Base-by-base conservation (phyloP, 2,113 vertebrate genomes). In the Sorex araneus region DNA sequence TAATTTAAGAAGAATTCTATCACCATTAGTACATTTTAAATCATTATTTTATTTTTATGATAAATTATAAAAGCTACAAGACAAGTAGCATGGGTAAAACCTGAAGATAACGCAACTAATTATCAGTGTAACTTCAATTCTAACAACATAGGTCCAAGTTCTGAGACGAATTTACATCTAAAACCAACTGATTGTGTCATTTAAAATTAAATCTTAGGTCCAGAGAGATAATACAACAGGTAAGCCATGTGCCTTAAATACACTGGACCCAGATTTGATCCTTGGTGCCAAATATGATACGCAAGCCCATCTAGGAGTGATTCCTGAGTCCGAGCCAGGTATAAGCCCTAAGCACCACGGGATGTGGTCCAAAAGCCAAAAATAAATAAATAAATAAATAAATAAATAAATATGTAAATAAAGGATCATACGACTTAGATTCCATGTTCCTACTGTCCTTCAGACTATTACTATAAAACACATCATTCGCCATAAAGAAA, bases 91-190 rank as follows among this genome's bases (percentile, higher is more conserved):
- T 21, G 23, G 36, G 40, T 71, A 89, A 90, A 63, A 43, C 5
- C 18, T 43, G 8, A 70, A 88, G 85, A 70, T 89, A n/a, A 86
- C 30, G 10, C 8, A 43, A 47, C 27, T 50, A 34, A 75, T 70
- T 66, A 78, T 81, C 21, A 57, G 23, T 60, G 23, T 91, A 60
- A 90, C 8, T 54, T 94, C 89, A 92, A n/a, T 54, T 86, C 36
- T 70, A 92, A 60, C 15, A 86, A 79, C 27, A 75, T 19, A 81
- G 11, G 4, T 34, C 15, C 32, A 76, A 32, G 9, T 2, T 86
- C 36, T 86, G 40, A 92, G 92, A 82, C 3, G 74, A 88, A 90
- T 69, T 87, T 86, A 84, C 4, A 10, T 71, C 25, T 85, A 79
- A 84, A 96, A 54, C 36, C 25, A 19, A 50, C 30, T 79, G 32